Base-by-base conservation (phyloP, 2,797 vertebrate species). In the Chloroceryle inda region DNA sequence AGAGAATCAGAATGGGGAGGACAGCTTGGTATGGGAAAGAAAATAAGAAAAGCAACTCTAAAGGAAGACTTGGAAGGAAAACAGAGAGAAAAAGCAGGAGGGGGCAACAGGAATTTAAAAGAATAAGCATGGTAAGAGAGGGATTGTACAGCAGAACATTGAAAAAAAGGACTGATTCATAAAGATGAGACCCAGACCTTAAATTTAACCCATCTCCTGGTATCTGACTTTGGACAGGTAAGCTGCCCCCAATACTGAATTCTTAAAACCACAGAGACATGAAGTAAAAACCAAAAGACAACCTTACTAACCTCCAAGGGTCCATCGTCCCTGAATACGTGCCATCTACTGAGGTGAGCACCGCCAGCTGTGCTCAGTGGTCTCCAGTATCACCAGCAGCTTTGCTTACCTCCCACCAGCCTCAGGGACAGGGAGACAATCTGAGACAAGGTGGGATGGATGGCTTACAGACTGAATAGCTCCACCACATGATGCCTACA, bases 51-150 rank as follows among this genome's bases (percentile, higher is more conserved):
- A 77, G 22, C 6, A 50, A 50, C 29, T 76, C 63, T 75, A 72
- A 80, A 76, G 75, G 40, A 80, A 87, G 59, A 89, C 26, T 8
- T 64, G 61, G 52, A 85, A 91, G 66, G 50, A 84, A 75, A 68
- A 31, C 2, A n/a, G 44, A 82, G 69, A 33, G 18, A 23, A 90
- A 84, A 73, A 49, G 24, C 37, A 67, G 31, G 22, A 88, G 37
- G 5, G 4, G 11, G 12, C 52, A 77, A 71, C 4, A 63, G 56
- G 55, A 67, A 77, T 82, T 79, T 61, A 59, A 88, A 77, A 64
- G 18, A 91, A 38, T 31, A 56, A 92, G 73, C 22, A 68, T 75
- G n/a, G 33, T 27, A 50, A 29, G 27, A 78, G 44, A 56, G 52
- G 61, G 26, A 50, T 35, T 64, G 31, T 66, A 37, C 27, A 62